phyloP scores from a whole-genome alignment of 2,888 invertebrate species.

The Dasypolia templi region DNA sequence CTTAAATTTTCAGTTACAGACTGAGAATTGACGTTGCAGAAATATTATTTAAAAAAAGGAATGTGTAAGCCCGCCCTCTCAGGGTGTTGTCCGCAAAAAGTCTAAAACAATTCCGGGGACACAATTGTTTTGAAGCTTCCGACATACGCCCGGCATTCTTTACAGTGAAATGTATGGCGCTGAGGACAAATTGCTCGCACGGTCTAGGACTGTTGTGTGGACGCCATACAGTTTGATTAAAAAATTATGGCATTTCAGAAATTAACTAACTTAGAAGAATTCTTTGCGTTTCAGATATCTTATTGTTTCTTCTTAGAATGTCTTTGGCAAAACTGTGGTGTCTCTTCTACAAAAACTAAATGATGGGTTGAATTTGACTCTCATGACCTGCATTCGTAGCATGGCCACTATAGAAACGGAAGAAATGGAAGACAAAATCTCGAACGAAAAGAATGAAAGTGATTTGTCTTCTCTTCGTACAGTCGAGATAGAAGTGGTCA shows the following conservation, averaged over 20 bases:
- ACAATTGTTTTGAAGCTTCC: constrained; percentile 55
- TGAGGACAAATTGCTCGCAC: constrained; percentile 47
- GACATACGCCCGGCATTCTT: constrained; percentile 58
- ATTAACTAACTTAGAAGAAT: neutral
- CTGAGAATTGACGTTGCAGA: neutral
- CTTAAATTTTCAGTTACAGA: neutral
- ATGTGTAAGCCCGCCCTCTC: constrained; percentile 42
- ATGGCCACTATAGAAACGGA: too few relatives aligned
- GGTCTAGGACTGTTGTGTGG: constrained; percentile 33
- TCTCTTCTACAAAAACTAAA: neutral
- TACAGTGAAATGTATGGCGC: constrained; percentile 48
- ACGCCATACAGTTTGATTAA: constrained; percentile 28
- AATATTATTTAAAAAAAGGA: constrained; percentile 51
- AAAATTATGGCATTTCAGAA: neutral
- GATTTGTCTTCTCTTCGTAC: too few relatives aligned
- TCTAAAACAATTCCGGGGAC: constrained; percentile 58
- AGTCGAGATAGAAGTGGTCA: too few relatives aligned
- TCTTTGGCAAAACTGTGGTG: neutral
- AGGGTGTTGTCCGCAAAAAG: constrained; percentile 41
- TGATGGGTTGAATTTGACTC: neutral
- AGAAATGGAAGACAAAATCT: too few relatives aligned
- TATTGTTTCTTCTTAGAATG: neutral
- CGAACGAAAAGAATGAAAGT: too few relatives aligned
- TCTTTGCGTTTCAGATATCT: neutral
- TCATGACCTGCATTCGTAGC: too few relatives aligned